phyloP scores from a whole-genome alignment of 2,113 vertebrate species.

The Nestor notabilis region DNA sequence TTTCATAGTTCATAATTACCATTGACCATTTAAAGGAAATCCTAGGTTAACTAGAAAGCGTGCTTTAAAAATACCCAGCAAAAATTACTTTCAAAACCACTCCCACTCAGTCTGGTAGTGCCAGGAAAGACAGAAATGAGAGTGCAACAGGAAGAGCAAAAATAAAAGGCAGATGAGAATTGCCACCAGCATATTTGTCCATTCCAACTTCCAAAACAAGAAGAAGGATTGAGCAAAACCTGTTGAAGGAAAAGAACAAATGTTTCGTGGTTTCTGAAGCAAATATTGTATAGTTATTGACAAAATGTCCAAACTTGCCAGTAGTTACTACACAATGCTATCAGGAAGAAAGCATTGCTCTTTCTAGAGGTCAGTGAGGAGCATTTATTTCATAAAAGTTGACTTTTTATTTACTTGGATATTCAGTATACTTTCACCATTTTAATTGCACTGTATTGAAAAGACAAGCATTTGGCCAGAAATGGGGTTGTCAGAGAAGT shows the following conservation, averaged over 20 bases:
- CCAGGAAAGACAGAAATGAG: constrained; percentile 2
- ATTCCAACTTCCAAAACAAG: background rate
- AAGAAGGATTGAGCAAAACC: background rate
- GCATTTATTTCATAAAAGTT: background rate
- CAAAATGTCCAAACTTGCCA: background rate
- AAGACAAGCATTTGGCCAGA: background rate
- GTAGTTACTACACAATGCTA: background rate
- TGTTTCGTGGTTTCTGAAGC: background rate
- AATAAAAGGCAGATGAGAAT: constrained; percentile 32
- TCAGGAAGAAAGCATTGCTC: background rate
- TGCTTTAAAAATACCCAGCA: background rate
- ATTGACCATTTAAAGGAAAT: background rate
- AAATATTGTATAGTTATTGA: background rate
- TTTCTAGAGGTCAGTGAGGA: background rate
- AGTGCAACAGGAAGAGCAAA: constrained; percentile 26
- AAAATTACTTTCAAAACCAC: background rate
- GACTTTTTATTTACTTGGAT: background rate
- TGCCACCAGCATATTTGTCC: background rate
- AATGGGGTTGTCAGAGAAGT: background rate
- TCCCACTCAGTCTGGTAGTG: background rate
- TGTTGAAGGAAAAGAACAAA: background rate
- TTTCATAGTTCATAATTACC: background rate
- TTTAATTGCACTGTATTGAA: background rate
- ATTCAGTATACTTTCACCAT: background rate
- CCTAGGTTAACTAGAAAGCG: background rate